Conservation (phyloP, 2,888 invertebrate genomes). For the Palloptera scutellata region DNA sequence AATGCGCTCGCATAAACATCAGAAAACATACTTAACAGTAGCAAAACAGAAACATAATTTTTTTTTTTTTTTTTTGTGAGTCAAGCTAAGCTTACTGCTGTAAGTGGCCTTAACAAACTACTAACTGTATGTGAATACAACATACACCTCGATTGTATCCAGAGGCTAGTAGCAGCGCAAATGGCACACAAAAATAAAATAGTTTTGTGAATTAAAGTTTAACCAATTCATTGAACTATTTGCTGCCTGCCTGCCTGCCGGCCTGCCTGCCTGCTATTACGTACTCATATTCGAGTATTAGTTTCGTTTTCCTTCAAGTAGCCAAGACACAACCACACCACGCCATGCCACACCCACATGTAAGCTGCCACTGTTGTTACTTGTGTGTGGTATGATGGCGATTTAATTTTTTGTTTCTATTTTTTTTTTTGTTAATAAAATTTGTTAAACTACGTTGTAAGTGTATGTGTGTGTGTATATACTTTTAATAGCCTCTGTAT, state of each 20-base stretch:
- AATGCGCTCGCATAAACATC: neutral
- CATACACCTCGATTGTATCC: too few species aligned
- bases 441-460: slow-evolving; percentile 1
- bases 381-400: slow-evolving; percentile 12
- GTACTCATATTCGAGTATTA: slow-evolving; percentile 35
- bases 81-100: too few species aligned
- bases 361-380: slow-evolving; percentile 18
- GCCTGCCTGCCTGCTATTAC: slow-evolving; percentile 30
- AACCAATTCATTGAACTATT: too few species aligned
- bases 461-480: neutral
- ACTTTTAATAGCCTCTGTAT: neutral
- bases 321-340: slow-evolving; percentile 30
- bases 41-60: neutral
- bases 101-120: too few species aligned
- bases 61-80: too few species aligned
- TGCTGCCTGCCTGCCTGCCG: slow-evolving; percentile 11
- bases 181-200: too few species aligned
- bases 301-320: slow-evolving; percentile 26
- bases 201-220: too few species aligned
- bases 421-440: neutral
- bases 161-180: too few species aligned
- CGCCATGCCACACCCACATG: slow-evolving; percentile 26
- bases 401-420: too few species aligned
- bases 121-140: too few species aligned
- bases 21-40: neutral